Evolutionary conservation across 1,140 invertebrate genomes (phyloP), one percentile per base, ranked within the genome.

Genomic region (Drosophila saltans): DNA sequence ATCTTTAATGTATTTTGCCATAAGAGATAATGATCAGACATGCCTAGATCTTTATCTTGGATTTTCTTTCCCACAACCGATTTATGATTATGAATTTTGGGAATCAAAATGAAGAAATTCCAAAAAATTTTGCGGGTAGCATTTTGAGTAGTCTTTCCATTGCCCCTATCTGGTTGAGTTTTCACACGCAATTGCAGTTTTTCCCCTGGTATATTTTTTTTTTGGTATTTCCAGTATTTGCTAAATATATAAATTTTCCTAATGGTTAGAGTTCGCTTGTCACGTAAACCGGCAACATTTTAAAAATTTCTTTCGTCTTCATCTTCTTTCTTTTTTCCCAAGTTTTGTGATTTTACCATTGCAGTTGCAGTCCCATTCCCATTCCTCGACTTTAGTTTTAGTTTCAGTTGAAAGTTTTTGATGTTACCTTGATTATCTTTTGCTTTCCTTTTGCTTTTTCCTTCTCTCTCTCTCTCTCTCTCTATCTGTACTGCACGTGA

Each of bases 121-220:
- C 45, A 52, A 26, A 11, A 11, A 11, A 10, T 11, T 11, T 11
- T 40, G 33, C 33, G 33, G 33, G 6, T 40, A 3, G 2, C 7
- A 24, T 26, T 26, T 43, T 11, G 3, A 5, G 16, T n/a, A 0
- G 11, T 1, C 8, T 16, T 11, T 16, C 6, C 21, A 2, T 52
- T 52, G 45, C 45, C 45, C 45, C 21, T 61, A 45, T 66, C 55
- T 55, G 43, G 68, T 77, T 80, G 79, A 66, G 76, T 81, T 81
- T 72, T 77, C 79, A 77, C 79, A 81, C 79, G 78, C 79, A 81
- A 81, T 76, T 56, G 59, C 30, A 40, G 62, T 65, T 77, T 64
- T 81, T 78, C 63, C 75, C 75, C 75, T 39, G 52, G 21, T 26
- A 52, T 74, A 76, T 65, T 58, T 41, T 30, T 65, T 16, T 58